Conservation (phyloP, 1,140 invertebrate genomes). For the Pogonus chalceus region DNA sequence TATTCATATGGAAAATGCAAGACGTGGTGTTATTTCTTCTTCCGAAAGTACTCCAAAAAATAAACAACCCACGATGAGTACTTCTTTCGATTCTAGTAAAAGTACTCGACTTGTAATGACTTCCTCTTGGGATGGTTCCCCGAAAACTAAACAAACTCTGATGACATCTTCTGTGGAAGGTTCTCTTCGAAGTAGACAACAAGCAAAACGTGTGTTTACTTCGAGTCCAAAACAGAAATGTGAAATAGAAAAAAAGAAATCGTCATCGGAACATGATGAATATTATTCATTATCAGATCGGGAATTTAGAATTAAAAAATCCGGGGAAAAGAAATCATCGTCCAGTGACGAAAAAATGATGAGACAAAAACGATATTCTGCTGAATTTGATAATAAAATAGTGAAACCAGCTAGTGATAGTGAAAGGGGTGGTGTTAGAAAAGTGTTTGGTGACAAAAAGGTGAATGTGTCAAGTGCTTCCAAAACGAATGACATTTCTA, state of each 20-base stretch:
- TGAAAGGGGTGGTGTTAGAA: not conserved
- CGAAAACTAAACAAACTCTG: slow-evolving; percentile 10
- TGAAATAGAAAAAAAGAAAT: not conserved
- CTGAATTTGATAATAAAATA: not conserved
- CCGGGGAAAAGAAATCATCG: not conserved
- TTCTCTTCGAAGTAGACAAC: not conserved
- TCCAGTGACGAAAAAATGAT: not conserved
- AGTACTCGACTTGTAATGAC: slow-evolving; percentile 14
- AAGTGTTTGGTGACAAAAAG: too few species aligned
- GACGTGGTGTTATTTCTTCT: slow-evolving; percentile 19
- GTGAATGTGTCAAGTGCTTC: slow-evolving; percentile 19
- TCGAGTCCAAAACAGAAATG: too few species aligned
- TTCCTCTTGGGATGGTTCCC: too few species aligned
- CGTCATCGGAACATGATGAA: not conserved
- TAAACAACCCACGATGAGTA: not conserved
- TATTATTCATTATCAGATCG: not conserved
- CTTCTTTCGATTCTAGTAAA: too few species aligned
- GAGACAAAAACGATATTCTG: not conserved
- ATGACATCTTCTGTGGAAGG: not conserved
- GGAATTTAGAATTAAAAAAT: not conserved
- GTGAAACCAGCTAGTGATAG: not conserved
- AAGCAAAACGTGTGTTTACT: not conserved
- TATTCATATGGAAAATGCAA: slow-evolving; percentile 36
- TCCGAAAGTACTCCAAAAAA: not conserved
- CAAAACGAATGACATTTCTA: slow-evolving; percentile 42